phyloP scores from a whole-genome alignment of 2,888 invertebrate species.

The Cephonodes hylas region DNA sequence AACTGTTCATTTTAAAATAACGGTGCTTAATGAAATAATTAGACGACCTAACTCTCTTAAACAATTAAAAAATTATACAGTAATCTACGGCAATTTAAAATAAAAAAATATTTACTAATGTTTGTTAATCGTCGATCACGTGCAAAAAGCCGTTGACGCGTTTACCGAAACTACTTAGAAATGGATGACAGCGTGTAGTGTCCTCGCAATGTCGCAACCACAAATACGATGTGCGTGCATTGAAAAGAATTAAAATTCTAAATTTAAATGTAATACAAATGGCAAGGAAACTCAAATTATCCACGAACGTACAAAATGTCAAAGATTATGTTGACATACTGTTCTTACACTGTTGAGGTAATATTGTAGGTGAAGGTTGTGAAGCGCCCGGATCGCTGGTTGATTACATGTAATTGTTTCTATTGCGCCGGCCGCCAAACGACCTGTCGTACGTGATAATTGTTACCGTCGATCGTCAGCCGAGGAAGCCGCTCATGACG shows the following conservation, averaged over 20 bases:
- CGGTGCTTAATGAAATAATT: too few species aligned
- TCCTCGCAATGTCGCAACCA: neutral
- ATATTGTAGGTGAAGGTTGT: constrained; percentile 53
- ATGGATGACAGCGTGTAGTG: neutral
- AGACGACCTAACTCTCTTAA: too few species aligned
- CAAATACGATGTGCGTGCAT: neutral
- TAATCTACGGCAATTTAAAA: too few species aligned
- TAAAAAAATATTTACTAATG: too few species aligned
- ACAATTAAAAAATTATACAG: too few species aligned
- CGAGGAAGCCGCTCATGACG: neutral
- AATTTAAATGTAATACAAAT: neutral
- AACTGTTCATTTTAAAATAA: too few species aligned
- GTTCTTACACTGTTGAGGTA: constrained; percentile 18
- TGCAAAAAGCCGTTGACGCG: neutral
- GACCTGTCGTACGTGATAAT: constrained; percentile 36
- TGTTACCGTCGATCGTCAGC: constrained; percentile 5
- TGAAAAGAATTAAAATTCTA: neutral
- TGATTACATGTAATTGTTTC: constrained; percentile 56
- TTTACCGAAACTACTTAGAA: neutral
- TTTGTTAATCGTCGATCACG: neutral
- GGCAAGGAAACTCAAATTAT: neutral
- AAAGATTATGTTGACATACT: constrained; percentile 10
- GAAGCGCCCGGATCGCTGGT: constrained; percentile 31
- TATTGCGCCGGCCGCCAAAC: constrained; percentile 52
- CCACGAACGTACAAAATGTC: neutral